phyloP scores from a whole-genome alignment of 2,888 invertebrate species.

The Himalopsyche kuldschensis region DNA sequence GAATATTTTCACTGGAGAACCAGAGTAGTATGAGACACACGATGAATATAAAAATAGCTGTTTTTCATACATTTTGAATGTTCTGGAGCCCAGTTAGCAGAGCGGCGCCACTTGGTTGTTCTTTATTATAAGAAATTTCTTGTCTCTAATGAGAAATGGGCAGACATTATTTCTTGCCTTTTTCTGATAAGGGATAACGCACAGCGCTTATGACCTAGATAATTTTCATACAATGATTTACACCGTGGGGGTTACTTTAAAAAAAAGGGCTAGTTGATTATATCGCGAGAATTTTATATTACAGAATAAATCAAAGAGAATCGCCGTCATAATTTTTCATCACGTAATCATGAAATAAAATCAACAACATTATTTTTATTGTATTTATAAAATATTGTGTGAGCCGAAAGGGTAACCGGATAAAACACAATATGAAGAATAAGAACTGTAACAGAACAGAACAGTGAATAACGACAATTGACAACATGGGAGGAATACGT shows the following conservation, averaged over 20 bases:
- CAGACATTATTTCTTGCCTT: background rate
- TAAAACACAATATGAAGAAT: too few species aligned
- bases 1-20: too few species aligned
- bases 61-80: background rate
- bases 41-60: background rate
- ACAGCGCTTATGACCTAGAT: background rate
- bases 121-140: background rate
- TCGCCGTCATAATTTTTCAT: background rate
- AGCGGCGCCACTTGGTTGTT: background rate
- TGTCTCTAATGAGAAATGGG: background rate
- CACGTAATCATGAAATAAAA: too few species aligned
- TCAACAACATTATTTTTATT: too few species aligned
- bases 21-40: too few species aligned
- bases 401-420: too few species aligned
- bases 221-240: background rate
- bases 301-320: background rate
- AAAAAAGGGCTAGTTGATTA: background rate
- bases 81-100: background rate
- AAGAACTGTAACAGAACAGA: too few species aligned
- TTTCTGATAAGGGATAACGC: background rate
- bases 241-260: background rate
- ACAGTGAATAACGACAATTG: too few species aligned
- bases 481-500: too few species aligned
- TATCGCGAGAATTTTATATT: background rate
- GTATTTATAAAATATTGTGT: too few species aligned